A percentile compares a stretch with the other conserved stretches of the same genome.
Conservation (phyloP, 1,140 invertebrate species). For the Calosoma granatense region DNA sequence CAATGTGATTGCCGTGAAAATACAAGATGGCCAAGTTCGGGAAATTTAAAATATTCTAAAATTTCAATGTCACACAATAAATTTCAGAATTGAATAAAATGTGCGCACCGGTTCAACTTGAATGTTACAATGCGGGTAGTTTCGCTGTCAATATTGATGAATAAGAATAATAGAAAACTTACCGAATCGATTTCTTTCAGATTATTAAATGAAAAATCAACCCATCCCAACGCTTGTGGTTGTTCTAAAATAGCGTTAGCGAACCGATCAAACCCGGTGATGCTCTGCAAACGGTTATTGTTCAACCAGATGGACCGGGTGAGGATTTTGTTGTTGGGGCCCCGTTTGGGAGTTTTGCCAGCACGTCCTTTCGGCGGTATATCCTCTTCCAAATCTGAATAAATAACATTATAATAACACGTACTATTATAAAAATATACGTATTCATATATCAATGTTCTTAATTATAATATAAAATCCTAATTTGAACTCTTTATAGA, state of each 20-base stretch:
- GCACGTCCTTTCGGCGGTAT: slow-evolving; percentile 27
- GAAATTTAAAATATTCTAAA: slow-evolving; percentile 28
- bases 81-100: neutral
- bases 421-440: no score
- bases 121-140: neutral
- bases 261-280: slow-evolving; percentile 32
- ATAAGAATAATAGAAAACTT: slow-evolving; percentile 16
- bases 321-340: slow-evolving; percentile 32
- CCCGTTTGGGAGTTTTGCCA: slow-evolving; percentile 31
- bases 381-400: slow-evolving; percentile 26
- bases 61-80: neutral
- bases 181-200: slow-evolving; percentile 36
- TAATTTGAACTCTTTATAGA: no score
- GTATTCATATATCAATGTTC: no score
- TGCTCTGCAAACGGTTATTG: slow-evolving; percentile 39
- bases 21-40: slow-evolving; percentile 33
- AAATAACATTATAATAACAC: no score
- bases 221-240: slow-evolving; percentile 37
- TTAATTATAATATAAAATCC: no score
- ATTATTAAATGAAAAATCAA: slow-evolving; percentile 44
- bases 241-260: slow-evolving; percentile 32
- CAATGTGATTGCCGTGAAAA: slow-evolving; percentile 43
- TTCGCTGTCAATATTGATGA: no score
- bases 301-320: slow-evolving; percentile 42
- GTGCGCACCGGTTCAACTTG: neutral